These are phyloP conservation scores for Zaprionus gabonicus DNA, from an alignment of 1,140 invertebrate species.

Conservation along the genomic window DNA sequence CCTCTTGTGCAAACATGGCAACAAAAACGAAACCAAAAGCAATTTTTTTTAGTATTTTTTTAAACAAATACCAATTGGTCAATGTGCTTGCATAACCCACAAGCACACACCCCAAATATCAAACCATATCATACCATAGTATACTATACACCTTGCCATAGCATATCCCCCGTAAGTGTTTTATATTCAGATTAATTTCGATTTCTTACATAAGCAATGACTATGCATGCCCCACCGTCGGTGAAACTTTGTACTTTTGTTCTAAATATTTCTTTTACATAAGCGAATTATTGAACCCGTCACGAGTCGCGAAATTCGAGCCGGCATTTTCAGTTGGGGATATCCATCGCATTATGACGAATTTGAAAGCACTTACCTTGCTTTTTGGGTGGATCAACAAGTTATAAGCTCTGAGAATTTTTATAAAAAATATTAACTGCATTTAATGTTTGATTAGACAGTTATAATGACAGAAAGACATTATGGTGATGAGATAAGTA, in stretches of 20 bases:
- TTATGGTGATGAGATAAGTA: background rate
- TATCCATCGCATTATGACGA: constrained; percentile 62
- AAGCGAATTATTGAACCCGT: constrained; percentile 39
- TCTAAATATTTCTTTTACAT: constrained; percentile 33
- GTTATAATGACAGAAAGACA: background rate
- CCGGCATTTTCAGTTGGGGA: constrained; percentile 60
- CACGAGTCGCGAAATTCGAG: constrained; percentile 46
- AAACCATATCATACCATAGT: background rate
- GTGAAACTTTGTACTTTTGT: constrained; percentile 28
- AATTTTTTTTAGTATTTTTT: constrained; percentile 36
- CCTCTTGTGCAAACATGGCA: constrained; percentile 46
- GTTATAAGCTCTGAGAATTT: background rate
- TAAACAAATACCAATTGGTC: constrained; percentile 38
- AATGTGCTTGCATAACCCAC: constrained; percentile 46
- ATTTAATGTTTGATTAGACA: background rate
- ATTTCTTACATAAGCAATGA: constrained; percentile 53
- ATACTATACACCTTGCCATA: background rate
- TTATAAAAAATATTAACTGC: background rate
- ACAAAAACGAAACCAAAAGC: constrained; percentile 21
- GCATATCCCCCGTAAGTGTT: constrained; percentile 6
- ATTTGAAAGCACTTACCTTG: constrained; percentile 52
- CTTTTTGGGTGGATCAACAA: background rate
- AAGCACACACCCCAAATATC: background rate
- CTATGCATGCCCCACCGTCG: constrained; percentile 41
- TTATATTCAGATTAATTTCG: constrained; percentile 15